phyloP scores from a whole-genome alignment of 1,140 invertebrate genomes.

The Drosophila nikananu region DNA sequence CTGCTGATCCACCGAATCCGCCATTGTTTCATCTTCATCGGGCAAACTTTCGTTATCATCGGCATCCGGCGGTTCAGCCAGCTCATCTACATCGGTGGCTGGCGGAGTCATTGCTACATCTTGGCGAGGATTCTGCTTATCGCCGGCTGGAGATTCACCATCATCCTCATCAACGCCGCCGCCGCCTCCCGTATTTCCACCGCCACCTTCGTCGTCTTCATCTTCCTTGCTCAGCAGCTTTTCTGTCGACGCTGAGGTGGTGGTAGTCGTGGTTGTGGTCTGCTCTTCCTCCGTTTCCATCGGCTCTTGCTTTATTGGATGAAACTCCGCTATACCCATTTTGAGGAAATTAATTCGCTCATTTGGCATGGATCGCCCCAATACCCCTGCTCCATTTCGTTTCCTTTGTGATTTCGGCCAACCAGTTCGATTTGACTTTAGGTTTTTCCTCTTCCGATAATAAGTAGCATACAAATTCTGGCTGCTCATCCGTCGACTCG shows the following conservation, averaged over 20 bases:
- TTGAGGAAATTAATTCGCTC: constrained; percentile 62
- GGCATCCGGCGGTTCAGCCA: constrained; percentile 25
- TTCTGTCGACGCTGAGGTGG: constrained; percentile 29
- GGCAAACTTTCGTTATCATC: constrained; percentile 54
- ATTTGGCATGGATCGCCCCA: constrained; percentile 30
- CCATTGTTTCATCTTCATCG: constrained; percentile 69
- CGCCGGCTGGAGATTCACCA: constrained; percentile 16
- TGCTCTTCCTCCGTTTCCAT: constrained; percentile 60
- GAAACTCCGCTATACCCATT: constrained; percentile 37
- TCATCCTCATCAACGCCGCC: neutral
- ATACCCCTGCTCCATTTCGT: constrained; percentile 29
- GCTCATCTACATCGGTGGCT: constrained; percentile 65
- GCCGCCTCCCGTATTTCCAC: constrained; percentile 1
- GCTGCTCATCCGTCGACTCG: constrained; percentile 42
- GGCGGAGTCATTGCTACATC: constrained; percentile 72
- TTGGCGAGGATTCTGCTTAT: constrained; percentile 32
- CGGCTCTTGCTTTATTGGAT: constrained; percentile 43
- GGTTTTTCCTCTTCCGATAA: constrained; percentile 75
- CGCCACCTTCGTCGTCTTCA: constrained; percentile 24
- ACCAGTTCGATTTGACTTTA: constrained; percentile 87
- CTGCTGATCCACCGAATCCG: constrained; percentile 64
- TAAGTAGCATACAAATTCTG: constrained; percentile 63
- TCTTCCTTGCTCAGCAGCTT: constrained; percentile 48
- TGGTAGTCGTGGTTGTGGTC: constrained; percentile 35
- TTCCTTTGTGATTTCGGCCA: constrained; percentile 87